These are phyloP conservation scores for Sylvilagus floridanus DNA, from an alignment of 2,797 vertebrate genomes.

Conservation along the genomic window DNA sequence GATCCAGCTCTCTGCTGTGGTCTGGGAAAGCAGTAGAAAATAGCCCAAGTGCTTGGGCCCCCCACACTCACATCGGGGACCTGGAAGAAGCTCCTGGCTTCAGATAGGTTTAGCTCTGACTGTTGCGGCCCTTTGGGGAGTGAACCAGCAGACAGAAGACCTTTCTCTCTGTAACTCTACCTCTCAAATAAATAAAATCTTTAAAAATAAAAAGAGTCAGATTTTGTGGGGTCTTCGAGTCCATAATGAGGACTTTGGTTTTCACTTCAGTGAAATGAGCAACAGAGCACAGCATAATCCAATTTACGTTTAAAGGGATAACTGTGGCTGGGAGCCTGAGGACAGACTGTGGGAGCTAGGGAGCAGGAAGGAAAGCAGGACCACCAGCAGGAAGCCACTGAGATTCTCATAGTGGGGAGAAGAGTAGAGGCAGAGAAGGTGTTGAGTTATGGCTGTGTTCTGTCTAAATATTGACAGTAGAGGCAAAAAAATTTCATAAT, in stretches of 20 bases:
- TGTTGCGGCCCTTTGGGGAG: no score
- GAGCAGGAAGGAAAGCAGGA: neutral
- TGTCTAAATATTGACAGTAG: neutral
- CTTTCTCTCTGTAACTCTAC: no score
- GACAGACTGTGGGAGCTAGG: neutral
- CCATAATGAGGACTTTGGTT: neutral
- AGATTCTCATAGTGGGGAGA: neutral
- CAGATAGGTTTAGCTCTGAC: no score
- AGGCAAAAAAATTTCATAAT: neutral
- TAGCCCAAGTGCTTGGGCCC: no score
- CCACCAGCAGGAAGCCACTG: neutral
- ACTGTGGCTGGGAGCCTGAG: neutral
- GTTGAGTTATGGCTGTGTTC: neutral
- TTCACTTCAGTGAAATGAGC: neutral
- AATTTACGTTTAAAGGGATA: neutral
- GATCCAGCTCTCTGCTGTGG: no score
- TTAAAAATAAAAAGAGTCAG: neutral
- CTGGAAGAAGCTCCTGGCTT: no score
- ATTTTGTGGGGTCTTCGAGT: neutral
- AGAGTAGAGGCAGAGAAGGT: neutral
- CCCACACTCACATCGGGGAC: no score
- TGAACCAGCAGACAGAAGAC: no score
- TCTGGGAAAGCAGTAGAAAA: no score
- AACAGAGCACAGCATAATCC: neutral
- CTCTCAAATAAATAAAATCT: no score